Base-by-base conservation (phyloP, 2,797 vertebrate species). In the Rhinella marina region DNA sequence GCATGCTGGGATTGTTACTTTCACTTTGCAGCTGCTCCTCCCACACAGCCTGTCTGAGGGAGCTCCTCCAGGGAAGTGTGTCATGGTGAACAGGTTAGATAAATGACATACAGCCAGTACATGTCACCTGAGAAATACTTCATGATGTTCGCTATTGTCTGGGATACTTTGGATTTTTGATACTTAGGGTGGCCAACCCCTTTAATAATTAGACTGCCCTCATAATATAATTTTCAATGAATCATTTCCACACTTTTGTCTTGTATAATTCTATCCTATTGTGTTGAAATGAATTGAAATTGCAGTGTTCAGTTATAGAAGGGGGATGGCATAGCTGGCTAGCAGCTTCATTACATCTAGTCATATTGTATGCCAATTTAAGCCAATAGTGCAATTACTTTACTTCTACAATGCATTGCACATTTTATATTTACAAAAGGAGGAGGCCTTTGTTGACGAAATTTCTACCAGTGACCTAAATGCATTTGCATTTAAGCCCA, bases 171-270 rank as follows among this genome's bases (percentile, higher is more conserved):
- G n/a, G n/a, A n/a, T n/a, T n/a, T n/a, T n/a, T n/a, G n/a, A n/a
- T n/a, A n/a, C n/a, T n/a, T n/a, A n/a, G n/a, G n/a, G n/a, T n/a
- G n/a, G n/a, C n/a, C n/a, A n/a, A n/a, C n/a, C n/a, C n/a, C n/a
- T n/a, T n/a, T 85, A 73, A 54, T 11, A 3, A 4, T 80, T 80
- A 79, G 16, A 29, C 27, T 0, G 61, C 0, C 0, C 11, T n/a
- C 57, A 19, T 82, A 23, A 32, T 70, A n/a, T 82, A 3, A 62
- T 82, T 82, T 75, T 82, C 11, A 52, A 66, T 59, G 12, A 10
- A 48, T 27, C 13, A 41, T 70, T 73, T 73, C 25, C 66, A 81
- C 66, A 70, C n/a, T 70, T 77, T 85, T 23, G 76, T 82, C 27
- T 41, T 32, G 48, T 32, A 32, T 32, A 32, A 27, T 16, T 29